These are phyloP conservation scores for Chrysogorgia sp. DNA, from an alignment of 92 coral and sea anemone genomes.

Conservation along the genomic window DNA sequence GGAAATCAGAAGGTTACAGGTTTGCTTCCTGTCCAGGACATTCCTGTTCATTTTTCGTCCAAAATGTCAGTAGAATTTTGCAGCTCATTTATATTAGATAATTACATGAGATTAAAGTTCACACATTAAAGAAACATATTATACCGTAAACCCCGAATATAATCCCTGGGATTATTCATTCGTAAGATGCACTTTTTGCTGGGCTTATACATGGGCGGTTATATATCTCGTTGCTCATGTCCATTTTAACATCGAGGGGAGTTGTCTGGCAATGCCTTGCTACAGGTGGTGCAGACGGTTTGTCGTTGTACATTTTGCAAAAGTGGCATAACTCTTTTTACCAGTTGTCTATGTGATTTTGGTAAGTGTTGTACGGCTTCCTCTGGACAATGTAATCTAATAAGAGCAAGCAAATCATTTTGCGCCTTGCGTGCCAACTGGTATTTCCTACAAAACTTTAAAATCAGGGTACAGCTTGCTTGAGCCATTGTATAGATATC, in stretches of 20 bases:
- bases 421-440: slow-evolving; percentile 59
- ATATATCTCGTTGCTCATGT: slow-evolving; percentile 22
- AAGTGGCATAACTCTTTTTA: slow-evolving; percentile 50
- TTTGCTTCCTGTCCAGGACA: neutral
- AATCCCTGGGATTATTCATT: slow-evolving; percentile 41
- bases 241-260: slow-evolving; percentile 42
- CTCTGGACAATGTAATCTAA: slow-evolving; percentile 61
- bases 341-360: slow-evolving; percentile 45
- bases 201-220: slow-evolving; percentile 57
- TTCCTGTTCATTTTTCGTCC: too few relatives aligned
- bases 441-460: slow-evolving; percentile 59
- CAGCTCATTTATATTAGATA: too few relatives aligned
- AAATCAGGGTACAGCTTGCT: slow-evolving; percentile 51
- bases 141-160: too few relatives aligned
- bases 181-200: slow-evolving; percentile 45
- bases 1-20: neutral
- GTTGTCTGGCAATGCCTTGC: neutral
- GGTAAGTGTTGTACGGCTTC: slow-evolving; percentile 50
- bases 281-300: slow-evolving; percentile 49
- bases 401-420: slow-evolving; percentile 53
- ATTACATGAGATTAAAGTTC: too few relatives aligned
- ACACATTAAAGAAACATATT: too few relatives aligned
- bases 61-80: too few relatives aligned
- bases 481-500: slow-evolving; percentile 52
- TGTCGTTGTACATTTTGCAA: slow-evolving; percentile 36